Evolutionary conservation across 2,888 invertebrate species (phyloP).

Genomic region (Cotesia congregata): DNA sequence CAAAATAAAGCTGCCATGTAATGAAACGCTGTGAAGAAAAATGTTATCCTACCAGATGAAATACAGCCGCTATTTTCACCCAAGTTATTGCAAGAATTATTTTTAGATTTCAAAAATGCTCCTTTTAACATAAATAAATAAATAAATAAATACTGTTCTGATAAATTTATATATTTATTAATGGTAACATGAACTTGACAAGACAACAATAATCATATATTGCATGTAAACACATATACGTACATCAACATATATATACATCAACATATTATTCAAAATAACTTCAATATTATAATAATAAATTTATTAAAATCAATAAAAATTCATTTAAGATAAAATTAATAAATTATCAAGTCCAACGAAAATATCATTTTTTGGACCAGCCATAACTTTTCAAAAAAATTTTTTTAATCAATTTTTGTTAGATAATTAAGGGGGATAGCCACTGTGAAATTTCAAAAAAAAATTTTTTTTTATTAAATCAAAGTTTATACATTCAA

Average conservation of each 20-base stretch:
- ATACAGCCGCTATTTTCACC: neutral
- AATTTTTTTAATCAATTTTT: neutral
- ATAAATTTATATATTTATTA: neutral
- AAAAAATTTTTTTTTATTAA: no score
- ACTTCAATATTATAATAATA: neutral
- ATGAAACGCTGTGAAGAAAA: neutral
- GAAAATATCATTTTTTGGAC: neutral
- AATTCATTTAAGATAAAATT: neutral
- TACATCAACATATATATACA: neutral
- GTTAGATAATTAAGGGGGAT: neutral
- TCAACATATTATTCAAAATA: neutral
- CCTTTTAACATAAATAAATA: neutral
- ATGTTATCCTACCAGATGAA: neutral
- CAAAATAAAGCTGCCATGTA: neutral
- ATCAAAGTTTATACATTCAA: no score
- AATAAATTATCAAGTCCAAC: constrained; percentile 1
- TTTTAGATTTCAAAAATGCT: neutral
- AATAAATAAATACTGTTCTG: neutral
- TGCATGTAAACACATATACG: neutral
- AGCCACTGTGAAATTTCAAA: no score
- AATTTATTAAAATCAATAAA: neutral
- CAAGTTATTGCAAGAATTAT: neutral
- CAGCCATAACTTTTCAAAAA: constrained; percentile 2
- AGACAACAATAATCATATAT: constrained; percentile 26
- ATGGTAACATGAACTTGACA: constrained; percentile 13